Conservation (phyloP, 2,888 invertebrate genomes). For the Oscheius onirici region DNA sequence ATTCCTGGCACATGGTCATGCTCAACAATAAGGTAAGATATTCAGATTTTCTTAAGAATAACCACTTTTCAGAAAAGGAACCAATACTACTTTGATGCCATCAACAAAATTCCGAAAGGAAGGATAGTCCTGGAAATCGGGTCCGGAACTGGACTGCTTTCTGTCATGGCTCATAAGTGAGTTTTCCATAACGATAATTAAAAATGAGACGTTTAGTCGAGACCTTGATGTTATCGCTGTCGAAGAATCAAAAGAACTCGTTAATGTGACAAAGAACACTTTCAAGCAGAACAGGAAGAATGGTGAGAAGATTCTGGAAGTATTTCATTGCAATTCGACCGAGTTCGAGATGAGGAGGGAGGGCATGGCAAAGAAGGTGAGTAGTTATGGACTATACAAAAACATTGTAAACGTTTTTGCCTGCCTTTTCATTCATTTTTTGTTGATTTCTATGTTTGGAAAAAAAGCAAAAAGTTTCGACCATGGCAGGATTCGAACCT, state of each 20-base stretch:
- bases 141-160: slow-evolving; percentile 47
- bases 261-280: slow-evolving; percentile 36
- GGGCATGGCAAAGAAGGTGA: too few species aligned
- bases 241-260: slow-evolving; percentile 35
- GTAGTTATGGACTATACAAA: too few species aligned
- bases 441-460: too few species aligned
- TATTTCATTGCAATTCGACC: slow-evolving; percentile 34
- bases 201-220: slow-evolving; percentile 22
- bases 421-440: too few species aligned
- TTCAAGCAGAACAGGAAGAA: slow-evolving; percentile 18
- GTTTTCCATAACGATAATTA: slow-evolving; percentile 16
- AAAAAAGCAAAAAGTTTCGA: too few species aligned
- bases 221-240: slow-evolving; percentile 36
- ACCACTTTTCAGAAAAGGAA: slow-evolving; percentile 21
- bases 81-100: slow-evolving; percentile 17
- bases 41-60: too few species aligned
- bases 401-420: too few species aligned
- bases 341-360: neutral
- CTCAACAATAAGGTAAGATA: slow-evolving; percentile 46
- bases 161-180: slow-evolving; percentile 41
- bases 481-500: too few species aligned
- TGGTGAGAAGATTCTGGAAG: slow-evolving; percentile 5
- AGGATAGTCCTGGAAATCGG: slow-evolving; percentile 49
- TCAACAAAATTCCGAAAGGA: neutral
- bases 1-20: slow-evolving; percentile 52